A percentile compares a stretch with the other conserved stretches of the same genome.
These are phyloP conservation scores for Taeniopygia guttata DNA, from an alignment of 2,797 vertebrate genomes.

Conservation along the genomic window DNA sequence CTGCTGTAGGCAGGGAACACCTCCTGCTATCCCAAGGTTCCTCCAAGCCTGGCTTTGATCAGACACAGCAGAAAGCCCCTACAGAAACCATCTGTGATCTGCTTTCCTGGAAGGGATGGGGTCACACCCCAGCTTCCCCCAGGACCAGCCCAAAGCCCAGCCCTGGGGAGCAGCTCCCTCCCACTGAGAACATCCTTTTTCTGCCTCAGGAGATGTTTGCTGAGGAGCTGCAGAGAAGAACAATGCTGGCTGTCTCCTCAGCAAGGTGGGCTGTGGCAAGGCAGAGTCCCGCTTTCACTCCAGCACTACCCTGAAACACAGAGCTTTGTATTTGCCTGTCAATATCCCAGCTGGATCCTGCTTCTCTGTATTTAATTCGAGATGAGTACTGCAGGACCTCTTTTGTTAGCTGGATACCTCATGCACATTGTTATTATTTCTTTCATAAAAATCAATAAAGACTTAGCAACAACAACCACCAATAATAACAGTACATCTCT, in stretches of 20 bases:
- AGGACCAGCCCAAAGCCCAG: neutral
- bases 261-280: neutral
- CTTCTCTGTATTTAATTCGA: conserved; percentile 42
- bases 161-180: neutral
- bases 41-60: neutral
- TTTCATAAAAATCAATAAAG: conserved; percentile 65
- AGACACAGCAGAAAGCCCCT: neutral
- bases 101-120: neutral
- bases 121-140: neutral
- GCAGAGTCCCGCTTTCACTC: conserved; percentile 10
- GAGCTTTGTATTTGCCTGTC: conserved; percentile 51
- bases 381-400: conserved; percentile 48
- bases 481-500: conserved; percentile 47
- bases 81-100: rapidly evolving
- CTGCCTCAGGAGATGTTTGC: neutral
- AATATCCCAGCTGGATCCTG: conserved; percentile 53
- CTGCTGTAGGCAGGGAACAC: neutral
- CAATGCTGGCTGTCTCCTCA: neutral
- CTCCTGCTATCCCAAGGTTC: neutral
- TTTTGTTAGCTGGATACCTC: conserved; percentile 62
- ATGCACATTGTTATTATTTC: conserved; percentile 54
- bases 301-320: neutral
- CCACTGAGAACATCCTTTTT: neutral
- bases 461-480: conserved; percentile 53
- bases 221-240: neutral